These are phyloP conservation scores for Probosciger aterrimus DNA, from an alignment of 2,113 vertebrate species.

Conservation along the genomic window DNA sequence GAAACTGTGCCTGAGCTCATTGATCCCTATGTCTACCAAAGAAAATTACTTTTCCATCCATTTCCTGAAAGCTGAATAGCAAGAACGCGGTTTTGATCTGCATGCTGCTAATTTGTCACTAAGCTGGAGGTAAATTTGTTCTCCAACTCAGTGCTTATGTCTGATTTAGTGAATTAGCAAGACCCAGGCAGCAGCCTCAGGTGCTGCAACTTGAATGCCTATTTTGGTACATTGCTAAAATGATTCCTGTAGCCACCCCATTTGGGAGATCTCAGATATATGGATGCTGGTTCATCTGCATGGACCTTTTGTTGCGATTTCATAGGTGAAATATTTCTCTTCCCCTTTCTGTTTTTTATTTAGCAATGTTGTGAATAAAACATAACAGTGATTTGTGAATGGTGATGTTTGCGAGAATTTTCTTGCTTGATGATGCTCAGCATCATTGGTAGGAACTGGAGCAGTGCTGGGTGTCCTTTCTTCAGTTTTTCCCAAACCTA, in stretches of 20 bases:
- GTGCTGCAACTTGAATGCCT: not conserved
- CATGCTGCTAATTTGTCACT: not conserved
- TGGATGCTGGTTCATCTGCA: rapidly evolving
- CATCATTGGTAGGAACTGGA: not conserved
- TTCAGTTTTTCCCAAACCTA: not conserved
- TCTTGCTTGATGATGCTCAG: not conserved
- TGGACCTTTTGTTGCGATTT: not conserved
- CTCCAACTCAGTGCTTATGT: rapidly evolving
- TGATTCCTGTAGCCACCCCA: rapidly evolving
- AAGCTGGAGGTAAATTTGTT: not conserved
- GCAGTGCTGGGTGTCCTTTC: no score
- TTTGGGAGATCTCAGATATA: rapidly evolving
- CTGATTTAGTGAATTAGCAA: not conserved
- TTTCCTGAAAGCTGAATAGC: not conserved
- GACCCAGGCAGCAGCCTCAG: not conserved
- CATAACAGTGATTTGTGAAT: not conserved
- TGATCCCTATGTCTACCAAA: rapidly evolving
- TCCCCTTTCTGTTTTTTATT: not conserved
- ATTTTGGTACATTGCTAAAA: not conserved
- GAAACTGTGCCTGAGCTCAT: not conserved
- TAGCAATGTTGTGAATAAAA: not conserved
- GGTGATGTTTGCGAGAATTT: not conserved
- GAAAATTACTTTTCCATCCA: not conserved
- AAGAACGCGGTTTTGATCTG: not conserved
- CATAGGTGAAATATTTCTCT: not conserved